These are phyloP conservation scores for Zophobas atratus DNA, from an alignment of 1,140 invertebrate species.

Conservation along the genomic window DNA sequence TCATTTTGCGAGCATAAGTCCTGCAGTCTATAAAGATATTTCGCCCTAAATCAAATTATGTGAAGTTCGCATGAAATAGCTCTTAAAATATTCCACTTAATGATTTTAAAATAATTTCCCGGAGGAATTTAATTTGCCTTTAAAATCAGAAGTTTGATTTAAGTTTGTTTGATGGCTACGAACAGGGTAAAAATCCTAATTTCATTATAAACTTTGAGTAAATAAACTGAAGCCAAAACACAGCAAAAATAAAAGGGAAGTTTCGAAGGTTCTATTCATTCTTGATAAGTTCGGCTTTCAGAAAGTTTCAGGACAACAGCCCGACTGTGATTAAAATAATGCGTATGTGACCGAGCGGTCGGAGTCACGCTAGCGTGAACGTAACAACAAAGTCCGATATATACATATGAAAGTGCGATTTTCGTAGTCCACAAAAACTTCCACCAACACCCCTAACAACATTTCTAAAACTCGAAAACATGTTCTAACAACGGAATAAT, in stretches of 20 bases:
- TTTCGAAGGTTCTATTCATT: background rate
- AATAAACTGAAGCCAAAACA: background rate
- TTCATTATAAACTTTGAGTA: conserved; percentile 16
- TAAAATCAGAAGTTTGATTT: conserved; percentile 32
- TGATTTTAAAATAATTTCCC: conserved; percentile 35
- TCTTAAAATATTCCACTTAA: conserved; percentile 13
- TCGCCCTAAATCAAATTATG: conserved; percentile 16
- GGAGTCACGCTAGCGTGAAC: no score
- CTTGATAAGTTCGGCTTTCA: no score
- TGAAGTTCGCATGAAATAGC: conserved; percentile 4
- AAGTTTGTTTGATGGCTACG: conserved; percentile 6
- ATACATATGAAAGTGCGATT: no score
- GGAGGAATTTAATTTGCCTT: conserved; percentile 23
- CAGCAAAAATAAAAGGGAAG: background rate
- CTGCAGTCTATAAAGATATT: background rate
- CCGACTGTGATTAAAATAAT: no score
- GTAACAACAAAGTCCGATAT: no score
- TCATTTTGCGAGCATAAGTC: background rate
- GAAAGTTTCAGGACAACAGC: no score
- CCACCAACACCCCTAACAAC: no score
- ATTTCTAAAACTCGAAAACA: no score
- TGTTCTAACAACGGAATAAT: background rate
- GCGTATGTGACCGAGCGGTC: no score
- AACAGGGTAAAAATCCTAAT: conserved; percentile 28
- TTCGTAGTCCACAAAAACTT: no score